Evolutionary conservation across 2,113 vertebrate genomes (phyloP), one percentile per base, ranked within the genome.

Genomic region (Menura novaehollandiae): DNA sequence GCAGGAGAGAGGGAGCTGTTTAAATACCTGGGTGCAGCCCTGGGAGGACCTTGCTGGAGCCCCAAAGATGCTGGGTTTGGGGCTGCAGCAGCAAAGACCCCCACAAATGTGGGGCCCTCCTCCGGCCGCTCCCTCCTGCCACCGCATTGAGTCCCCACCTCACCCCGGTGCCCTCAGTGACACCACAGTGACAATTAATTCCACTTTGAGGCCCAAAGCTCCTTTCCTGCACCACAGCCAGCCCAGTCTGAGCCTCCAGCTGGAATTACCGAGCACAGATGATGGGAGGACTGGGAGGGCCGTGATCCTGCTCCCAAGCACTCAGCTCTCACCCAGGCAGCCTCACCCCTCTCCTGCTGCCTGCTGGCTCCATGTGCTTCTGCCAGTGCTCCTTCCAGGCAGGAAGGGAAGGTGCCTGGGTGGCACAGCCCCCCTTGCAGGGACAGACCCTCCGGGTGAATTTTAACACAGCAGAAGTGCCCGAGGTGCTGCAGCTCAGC

Each of bases 141-240:
- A 7, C 62, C 26, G 14, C 0, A 1, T 10, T 15, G 80, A n/a
- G 37, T 33, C n/a, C 62, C 28, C 12, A 0, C 13, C 49, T 53
- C 28, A 27, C 8, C 33, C 1, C 2, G 13, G 28, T 2, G 56
- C 55, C 59, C 56, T 44, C 37, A 21, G 63, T 23, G 21, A 44
- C 9, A 6, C 56, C 64, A 35, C 13, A 43, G n/a, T 1, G 15
- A 39, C 49, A 68, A 3, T 8, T 2, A 43, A 33, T 33, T 30
- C 69, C 60, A 30, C 30, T 59, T 5, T 4, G 44, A 91, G 64
- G 58, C 53, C 26, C 35, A 32, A 56, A 82, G 32, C 21, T 75
- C 81, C 49, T 91, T 56, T 49, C 21, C 69, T 55, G 37, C 53
- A 23, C 28, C 59, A 33, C 35, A 39, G 14, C 11, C 82, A 91